A percentile compares a stretch with the other conserved stretches of the same genome.
These are phyloP conservation scores for Poeciliopsis presidionis DNA, from an alignment of 2,797 vertebrate genomes.

Conservation along the genomic window DNA sequence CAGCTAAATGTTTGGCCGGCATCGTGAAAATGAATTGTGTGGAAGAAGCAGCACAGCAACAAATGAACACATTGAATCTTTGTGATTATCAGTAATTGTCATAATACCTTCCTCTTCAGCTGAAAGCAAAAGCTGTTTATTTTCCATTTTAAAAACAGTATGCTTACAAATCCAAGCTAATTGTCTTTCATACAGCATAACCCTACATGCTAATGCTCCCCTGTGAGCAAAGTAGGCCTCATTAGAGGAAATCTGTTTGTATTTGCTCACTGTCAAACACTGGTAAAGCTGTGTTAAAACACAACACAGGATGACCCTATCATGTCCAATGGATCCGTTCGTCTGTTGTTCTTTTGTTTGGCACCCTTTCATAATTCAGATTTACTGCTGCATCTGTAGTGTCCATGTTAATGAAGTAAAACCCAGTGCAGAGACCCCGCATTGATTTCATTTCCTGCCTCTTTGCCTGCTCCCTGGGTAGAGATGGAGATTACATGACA, in stretches of 20 bases:
- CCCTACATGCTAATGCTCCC: slow-evolving; percentile 16
- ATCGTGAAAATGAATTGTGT: slow-evolving; percentile 13
- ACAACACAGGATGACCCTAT: slow-evolving; percentile 38
- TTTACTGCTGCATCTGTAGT: slow-evolving; percentile 76
- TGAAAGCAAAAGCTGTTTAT: slow-evolving; percentile 21
- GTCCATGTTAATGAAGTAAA: slow-evolving; percentile 78
- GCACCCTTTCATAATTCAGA: slow-evolving; percentile 71
- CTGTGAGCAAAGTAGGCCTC: slow-evolving; percentile 5
- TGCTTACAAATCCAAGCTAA: slow-evolving; percentile 8
- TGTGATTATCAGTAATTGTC: slow-evolving; percentile 24
- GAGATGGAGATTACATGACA: slow-evolving; percentile 73
- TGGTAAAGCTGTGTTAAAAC: slow-evolving; percentile 38
- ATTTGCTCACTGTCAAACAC: slow-evolving; percentile 33
- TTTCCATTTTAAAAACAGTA: slow-evolving; percentile 6
- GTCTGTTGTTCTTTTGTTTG: slow-evolving; percentile 45
- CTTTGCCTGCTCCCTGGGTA: slow-evolving; percentile 62
- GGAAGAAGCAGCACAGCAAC: slow-evolving; percentile 5
- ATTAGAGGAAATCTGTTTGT: slow-evolving; percentile 3
- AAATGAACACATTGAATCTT: slow-evolving; percentile 3
- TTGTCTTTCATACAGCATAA: slow-evolving; percentile 11
- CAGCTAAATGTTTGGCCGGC: background rate
- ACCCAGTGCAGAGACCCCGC: slow-evolving; percentile 64
- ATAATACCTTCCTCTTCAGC: slow-evolving; percentile 18
- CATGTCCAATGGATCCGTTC: slow-evolving; percentile 46
- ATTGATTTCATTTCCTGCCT: slow-evolving; percentile 82